Percentiles rank a stretch among this genome's conserved stretches.
Conservation (phyloP, 2,113 vertebrate species). For the Diphyllodes magnificus region DNA sequence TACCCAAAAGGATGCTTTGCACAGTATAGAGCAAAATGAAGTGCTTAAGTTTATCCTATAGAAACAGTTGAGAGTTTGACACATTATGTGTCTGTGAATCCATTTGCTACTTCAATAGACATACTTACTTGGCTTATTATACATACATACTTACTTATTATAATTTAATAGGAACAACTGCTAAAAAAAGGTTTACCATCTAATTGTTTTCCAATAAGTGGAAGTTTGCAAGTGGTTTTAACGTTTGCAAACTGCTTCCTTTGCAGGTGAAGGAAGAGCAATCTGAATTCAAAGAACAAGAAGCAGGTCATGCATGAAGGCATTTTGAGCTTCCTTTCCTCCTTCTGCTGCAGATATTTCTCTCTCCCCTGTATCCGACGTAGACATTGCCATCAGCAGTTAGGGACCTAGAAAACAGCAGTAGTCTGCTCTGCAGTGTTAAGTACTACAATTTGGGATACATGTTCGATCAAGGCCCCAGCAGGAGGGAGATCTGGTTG, state of each 20-base stretch:
- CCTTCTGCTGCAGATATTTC: neutral
- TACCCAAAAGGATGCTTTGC: neutral
- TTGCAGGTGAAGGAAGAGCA: neutral
- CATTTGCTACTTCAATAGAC: neutral
- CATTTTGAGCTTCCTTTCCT: neutral
- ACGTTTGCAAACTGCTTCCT: neutral
- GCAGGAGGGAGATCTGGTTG: neutral
- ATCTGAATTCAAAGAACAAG: neutral
- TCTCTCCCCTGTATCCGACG: neutral
- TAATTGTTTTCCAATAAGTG: neutral
- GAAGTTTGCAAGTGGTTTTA: neutral
- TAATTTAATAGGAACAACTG: neutral
- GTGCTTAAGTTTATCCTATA: neutral
- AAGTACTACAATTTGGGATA: neutral
- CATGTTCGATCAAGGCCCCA: accelerated
- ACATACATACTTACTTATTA: neutral
- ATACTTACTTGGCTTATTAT: neutral
- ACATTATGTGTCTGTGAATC: neutral
- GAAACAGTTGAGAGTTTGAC: neutral
- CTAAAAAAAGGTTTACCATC: neutral
- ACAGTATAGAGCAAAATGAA: neutral
- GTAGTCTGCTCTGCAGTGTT: neutral
- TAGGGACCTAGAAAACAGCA: neutral
- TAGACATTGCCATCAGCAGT: neutral
- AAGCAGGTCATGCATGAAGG: neutral